These are phyloP conservation scores for Drosophila peninsularis DNA, from an alignment of 2,888 invertebrate species.

Conservation along the genomic window DNA sequence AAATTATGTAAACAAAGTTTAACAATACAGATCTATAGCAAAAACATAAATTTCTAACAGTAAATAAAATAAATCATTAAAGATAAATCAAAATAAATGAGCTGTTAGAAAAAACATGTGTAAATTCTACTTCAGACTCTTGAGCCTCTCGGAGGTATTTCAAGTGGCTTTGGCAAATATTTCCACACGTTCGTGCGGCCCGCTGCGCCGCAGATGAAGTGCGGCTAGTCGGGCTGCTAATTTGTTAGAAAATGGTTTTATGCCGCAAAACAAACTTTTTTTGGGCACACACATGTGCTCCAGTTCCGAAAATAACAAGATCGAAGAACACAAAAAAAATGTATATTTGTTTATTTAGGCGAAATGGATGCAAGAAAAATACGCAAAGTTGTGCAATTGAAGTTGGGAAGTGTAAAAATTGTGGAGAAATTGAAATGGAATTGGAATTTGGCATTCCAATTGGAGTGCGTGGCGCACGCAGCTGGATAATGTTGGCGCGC, in stretches of 20 bases:
- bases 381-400: slow-evolving; percentile 40
- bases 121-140: background rate
- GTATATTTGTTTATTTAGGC: slow-evolving; percentile 47
- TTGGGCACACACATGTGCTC: slow-evolving; percentile 72
- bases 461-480: slow-evolving; percentile 20
- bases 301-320: slow-evolving; percentile 33
- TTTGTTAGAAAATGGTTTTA: slow-evolving; percentile 22
- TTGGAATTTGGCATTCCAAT: slow-evolving; percentile 10
- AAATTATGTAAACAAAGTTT: too few species aligned
- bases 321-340: background rate
- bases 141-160: background rate
- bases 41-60: background rate
- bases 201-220: slow-evolving; percentile 24
- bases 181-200: slow-evolving; percentile 20
- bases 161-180: slow-evolving; percentile 14
- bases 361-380: slow-evolving; percentile 33
- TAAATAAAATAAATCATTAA: background rate
- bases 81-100: slow-evolving; percentile 22
- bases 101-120: background rate
- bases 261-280: slow-evolving; percentile 8
- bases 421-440: background rate
- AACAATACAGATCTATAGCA: too few species aligned
- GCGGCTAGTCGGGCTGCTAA: slow-evolving; percentile 23
- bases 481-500: slow-evolving; percentile 40
- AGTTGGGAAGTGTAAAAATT: slow-evolving; percentile 15